A percentile compares a stretch with the other conserved stretches of the same genome.
Conservation (phyloP, 2,888 invertebrate species). For the Morpho helenor region DNA sequence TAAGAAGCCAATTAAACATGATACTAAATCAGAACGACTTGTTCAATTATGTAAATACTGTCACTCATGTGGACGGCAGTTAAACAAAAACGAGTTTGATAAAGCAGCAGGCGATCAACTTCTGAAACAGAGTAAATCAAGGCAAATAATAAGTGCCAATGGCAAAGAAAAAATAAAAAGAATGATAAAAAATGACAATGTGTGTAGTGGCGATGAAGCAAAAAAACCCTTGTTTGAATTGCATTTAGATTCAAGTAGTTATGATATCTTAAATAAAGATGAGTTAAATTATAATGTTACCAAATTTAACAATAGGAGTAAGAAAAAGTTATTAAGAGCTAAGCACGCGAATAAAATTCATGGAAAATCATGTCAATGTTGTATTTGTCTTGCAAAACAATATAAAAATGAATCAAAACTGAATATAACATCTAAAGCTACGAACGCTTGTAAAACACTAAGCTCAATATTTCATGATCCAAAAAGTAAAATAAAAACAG, state of each 20-base stretch:
- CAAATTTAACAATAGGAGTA: constrained; percentile 8
- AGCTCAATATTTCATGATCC: not conserved
- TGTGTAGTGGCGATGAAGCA: not conserved
- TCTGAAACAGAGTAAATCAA: not conserved
- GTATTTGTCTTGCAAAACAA: constrained; percentile 19
- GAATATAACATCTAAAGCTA: not conserved
- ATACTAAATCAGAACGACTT: constrained; percentile 1
- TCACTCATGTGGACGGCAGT: constrained; percentile 20
- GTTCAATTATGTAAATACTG: constrained; percentile 21
- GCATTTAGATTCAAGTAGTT: constrained; percentile 24
- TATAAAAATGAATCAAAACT: constrained; percentile 8
- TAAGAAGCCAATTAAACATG: constrained; percentile 6
- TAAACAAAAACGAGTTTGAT: constrained; percentile 21
- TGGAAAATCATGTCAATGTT: constrained; percentile 19
- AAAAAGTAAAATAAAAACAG: not conserved
- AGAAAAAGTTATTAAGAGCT: constrained; percentile 4
- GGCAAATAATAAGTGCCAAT: not conserved
- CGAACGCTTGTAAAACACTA: not conserved
- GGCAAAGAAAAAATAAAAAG: constrained; percentile 5
- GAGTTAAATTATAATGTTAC: constrained; percentile 23
- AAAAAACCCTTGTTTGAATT: constrained; percentile 19
- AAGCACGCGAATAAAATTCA: constrained; percentile 3
- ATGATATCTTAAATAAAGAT: constrained; percentile 28
- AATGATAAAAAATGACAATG: constrained; percentile 7
- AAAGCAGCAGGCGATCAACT: constrained; percentile 25